phyloP scores from a whole-genome alignment of 2,888 invertebrate genomes.

The Argynnis bischoffii region DNA sequence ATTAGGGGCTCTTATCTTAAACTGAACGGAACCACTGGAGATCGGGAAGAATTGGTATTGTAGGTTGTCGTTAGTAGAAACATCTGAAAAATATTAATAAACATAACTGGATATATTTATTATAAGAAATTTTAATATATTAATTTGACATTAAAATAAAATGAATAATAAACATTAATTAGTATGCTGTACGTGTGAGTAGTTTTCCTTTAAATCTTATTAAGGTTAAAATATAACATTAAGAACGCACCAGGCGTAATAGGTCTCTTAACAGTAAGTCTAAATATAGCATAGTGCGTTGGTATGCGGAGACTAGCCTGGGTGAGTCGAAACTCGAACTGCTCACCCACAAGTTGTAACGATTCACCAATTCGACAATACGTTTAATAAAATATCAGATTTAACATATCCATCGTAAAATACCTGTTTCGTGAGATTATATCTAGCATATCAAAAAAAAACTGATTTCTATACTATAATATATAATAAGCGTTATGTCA shows the following conservation, averaged over 20 bases:
- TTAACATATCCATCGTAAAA: background rate
- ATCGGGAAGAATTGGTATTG: conserved; percentile 92
- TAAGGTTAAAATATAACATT: conserved; percentile 36
- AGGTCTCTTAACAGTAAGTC: conserved; percentile 54
- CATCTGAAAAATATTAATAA: conserved; percentile 81
- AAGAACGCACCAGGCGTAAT: conserved; percentile 52
- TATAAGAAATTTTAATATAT: background rate
- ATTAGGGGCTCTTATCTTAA: conserved; percentile 89
- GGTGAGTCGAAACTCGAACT: conserved; percentile 22
- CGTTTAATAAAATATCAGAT: background rate
- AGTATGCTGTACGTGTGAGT: conserved; percentile 6
- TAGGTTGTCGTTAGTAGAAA: conserved; percentile 90
- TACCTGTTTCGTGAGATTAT: too few relatives aligned
- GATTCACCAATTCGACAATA: conserved; percentile 18
- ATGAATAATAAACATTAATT: conserved; percentile 9
- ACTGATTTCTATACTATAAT: too few relatives aligned
- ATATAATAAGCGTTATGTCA: too few relatives aligned
- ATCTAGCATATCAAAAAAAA: too few relatives aligned
- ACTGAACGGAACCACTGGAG: conserved; percentile 86
- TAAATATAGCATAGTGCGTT: conserved; percentile 63
- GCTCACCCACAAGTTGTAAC: conserved; percentile 33
- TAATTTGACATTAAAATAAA: background rate
- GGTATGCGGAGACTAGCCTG: conserved; percentile 53
- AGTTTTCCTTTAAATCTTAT: conserved; percentile 12
- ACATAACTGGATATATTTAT: conserved; percentile 10